Conservation (phyloP, 2,113 vertebrate species). For the Erinaceus europaeus region DNA sequence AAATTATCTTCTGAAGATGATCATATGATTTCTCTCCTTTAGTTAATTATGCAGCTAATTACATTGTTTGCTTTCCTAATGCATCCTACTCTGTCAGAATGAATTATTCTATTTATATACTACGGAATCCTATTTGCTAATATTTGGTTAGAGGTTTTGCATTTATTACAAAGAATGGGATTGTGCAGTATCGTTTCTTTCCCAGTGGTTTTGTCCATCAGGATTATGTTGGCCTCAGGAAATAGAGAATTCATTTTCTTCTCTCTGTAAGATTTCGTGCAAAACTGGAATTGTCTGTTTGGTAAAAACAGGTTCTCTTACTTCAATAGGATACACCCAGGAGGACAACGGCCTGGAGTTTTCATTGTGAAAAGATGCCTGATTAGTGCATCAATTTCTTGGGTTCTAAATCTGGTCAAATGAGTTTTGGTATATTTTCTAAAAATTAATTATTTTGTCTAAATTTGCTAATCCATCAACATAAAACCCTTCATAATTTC, state of each 20-base stretch:
- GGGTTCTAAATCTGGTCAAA: constrained; percentile 23
- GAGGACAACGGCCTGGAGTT: background rate
- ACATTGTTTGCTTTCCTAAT: constrained; percentile 35
- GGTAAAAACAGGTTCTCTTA: background rate
- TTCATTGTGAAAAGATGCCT: constrained; percentile 31
- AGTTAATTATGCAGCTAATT: background rate
- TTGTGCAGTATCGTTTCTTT: background rate
- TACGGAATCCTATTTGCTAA: constrained; percentile 7
- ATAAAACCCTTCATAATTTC: background rate
- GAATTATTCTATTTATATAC: background rate
- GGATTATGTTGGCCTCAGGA: background rate
- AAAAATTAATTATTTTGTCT: background rate
- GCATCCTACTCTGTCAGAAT: background rate
- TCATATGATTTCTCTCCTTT: constrained; percentile 14
- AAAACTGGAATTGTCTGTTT: constrained; percentile 30
- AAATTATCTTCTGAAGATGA: background rate
- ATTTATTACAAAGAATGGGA: background rate
- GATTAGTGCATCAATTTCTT: constrained; percentile 8
- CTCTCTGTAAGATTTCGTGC: constrained; percentile 20
- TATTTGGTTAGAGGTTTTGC: background rate
- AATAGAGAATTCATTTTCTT: background rate
- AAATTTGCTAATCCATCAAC: background rate
- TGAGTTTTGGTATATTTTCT: constrained; percentile 13
- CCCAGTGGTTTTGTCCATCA: background rate
- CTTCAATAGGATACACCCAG: background rate